Evolutionary conservation across 2,888 invertebrate genomes (phyloP).

Genomic region (Seira ritae): DNA sequence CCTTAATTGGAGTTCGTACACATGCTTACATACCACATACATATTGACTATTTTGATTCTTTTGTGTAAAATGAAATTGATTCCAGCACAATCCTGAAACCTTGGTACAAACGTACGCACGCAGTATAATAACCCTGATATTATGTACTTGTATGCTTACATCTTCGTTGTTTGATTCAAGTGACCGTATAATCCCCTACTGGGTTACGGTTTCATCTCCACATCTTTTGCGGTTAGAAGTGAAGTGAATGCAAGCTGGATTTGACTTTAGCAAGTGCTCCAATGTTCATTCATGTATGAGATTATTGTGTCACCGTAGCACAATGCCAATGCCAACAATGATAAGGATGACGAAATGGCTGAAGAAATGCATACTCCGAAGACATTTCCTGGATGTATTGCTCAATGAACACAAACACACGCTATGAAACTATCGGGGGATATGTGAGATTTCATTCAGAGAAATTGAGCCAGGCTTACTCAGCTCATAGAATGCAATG

Average conservation of each 20-base stretch:
- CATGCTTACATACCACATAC: too few species aligned
- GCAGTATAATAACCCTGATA: not conserved
- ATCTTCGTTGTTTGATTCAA: not conserved
- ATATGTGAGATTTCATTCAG: too few species aligned
- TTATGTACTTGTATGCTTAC: not conserved
- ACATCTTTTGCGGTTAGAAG: slow-evolving; percentile 29
- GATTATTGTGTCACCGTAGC: slow-evolving; percentile 29
- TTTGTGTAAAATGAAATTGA: too few species aligned
- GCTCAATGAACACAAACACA: not conserved
- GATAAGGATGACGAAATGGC: slow-evolving; percentile 27
- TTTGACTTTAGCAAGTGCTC: slow-evolving; percentile 52
- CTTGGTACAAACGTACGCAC: too few species aligned
- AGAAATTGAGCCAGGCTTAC: too few species aligned
- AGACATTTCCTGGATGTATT: not conserved
- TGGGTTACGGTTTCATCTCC: too few species aligned
- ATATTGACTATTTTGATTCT: too few species aligned
- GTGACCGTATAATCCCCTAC: too few species aligned
- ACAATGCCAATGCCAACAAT: slow-evolving; percentile 25
- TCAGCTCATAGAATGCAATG: too few species aligned
- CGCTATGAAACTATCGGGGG: not conserved
- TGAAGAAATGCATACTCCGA: not conserved
- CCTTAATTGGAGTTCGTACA: too few species aligned
- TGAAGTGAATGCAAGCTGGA: slow-evolving; percentile 24
- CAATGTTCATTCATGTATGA: slow-evolving; percentile 34
- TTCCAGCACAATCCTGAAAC: too few species aligned